Conservation (phyloP, 2,888 invertebrate species). For the Beris morrisii region DNA sequence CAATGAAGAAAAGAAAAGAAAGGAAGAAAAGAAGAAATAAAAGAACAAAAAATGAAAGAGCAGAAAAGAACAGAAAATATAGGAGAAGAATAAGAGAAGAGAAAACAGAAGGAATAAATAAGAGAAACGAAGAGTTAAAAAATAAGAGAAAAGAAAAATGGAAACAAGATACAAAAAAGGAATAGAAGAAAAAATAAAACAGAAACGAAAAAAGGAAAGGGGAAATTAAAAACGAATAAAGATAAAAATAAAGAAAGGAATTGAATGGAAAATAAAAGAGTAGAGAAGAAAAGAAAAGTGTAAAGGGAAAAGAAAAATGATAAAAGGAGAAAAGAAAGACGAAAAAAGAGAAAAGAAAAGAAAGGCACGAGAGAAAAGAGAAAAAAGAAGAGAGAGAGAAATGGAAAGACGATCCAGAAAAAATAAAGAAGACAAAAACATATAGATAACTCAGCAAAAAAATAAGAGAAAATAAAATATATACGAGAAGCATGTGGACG, state of each 20-base stretch:
- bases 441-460: too few relatives aligned
- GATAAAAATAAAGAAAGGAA: background rate
- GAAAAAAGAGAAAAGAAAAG: background rate
- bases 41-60: background rate
- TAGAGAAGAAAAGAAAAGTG: background rate
- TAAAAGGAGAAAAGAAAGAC: slow-evolving; percentile 1
- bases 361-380: too few relatives aligned
- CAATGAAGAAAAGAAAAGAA: background rate
- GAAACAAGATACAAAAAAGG: background rate
- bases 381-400: too few relatives aligned
- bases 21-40: background rate
- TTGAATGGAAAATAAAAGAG: background rate
- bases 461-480: background rate
- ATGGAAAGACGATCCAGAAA: too few relatives aligned
- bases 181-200: background rate
- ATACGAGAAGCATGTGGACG: background rate
- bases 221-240: background rate
- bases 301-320: slow-evolving; percentile 10
- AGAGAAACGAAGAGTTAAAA: background rate
- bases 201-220: background rate
- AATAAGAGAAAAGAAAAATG: background rate
- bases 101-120: background rate
- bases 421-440: too few relatives aligned
- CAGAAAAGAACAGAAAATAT: background rate
- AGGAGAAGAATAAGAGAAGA: too few relatives aligned